Conservation (phyloP, 2,113 vertebrate species). For the Callocephalon fimbriatum region DNA sequence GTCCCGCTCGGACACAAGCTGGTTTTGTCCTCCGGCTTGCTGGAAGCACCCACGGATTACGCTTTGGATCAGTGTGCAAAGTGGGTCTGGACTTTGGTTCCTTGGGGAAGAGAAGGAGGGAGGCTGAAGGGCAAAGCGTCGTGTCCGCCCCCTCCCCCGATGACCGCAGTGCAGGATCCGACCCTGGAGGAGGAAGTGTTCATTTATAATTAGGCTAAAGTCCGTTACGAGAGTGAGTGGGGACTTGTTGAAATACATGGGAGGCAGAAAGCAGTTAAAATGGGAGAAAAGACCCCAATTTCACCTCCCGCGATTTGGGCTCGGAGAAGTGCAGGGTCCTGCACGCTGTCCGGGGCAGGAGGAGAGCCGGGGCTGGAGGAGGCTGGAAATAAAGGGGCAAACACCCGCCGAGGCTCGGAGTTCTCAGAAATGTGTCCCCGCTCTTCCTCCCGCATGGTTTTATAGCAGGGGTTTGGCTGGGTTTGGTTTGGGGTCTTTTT, state of each 20-base stretch:
- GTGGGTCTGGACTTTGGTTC: background rate
- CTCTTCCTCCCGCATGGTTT: background rate
- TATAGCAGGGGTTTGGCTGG: background rate
- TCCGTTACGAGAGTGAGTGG: fast-evolving
- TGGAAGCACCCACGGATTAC: background rate
- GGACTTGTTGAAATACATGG: background rate
- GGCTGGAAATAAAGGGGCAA: background rate
- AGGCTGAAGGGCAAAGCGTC: background rate
- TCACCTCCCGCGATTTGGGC: background rate
- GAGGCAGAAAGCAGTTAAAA: background rate
- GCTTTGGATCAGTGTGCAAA: background rate
- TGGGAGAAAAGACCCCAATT: background rate
- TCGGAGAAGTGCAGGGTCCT: background rate
- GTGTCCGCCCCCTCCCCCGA: too few species aligned
- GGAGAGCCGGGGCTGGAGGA: background rate
- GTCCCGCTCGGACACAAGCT: fast-evolving
- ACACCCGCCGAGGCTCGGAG: fast-evolving
- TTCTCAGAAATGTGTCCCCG: too few species aligned
- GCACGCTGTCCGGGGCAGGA: fast-evolving
- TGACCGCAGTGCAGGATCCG: background rate
- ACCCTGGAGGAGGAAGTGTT: background rate
- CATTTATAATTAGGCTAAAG: background rate
- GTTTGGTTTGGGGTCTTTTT: background rate
- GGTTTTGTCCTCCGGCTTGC: background rate
- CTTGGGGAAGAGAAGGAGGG: background rate